Conservation (phyloP, 2,113 vertebrate species). For the Chaetura pelagica region DNA sequence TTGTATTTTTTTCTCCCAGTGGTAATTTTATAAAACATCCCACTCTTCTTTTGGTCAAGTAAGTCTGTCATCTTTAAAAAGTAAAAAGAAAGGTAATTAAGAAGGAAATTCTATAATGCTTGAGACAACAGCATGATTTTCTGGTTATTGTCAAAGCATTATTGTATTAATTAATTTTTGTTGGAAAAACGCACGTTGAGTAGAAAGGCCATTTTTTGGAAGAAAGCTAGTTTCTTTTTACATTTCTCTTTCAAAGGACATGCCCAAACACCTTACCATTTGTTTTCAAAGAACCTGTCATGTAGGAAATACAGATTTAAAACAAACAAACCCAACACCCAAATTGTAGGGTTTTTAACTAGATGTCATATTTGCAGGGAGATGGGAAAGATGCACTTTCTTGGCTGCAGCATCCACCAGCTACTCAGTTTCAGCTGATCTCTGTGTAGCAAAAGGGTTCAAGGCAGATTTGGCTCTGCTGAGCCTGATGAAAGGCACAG, state of each 20-base stretch:
- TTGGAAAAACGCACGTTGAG: not conserved
- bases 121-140: not conserved
- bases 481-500: not conserved
- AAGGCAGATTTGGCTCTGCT: not conserved
- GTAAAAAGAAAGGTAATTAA: not conserved
- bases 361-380: not conserved
- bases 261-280: not conserved
- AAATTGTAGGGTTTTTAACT: rapidly evolving
- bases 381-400: not conserved
- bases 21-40: not conserved
- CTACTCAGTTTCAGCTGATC: not conserved
- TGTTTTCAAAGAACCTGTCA: not conserved
- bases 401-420: not conserved
- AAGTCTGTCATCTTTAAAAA: not conserved
- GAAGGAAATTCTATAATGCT: not conserved
- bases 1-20: not conserved
- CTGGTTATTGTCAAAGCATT: not conserved
- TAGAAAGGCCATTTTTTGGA: not conserved
- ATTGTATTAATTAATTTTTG: not conserved
- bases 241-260: not conserved
- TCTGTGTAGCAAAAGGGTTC: not conserved
- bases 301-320: not conserved
- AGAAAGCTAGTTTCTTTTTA: not conserved
- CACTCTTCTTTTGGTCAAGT: not conserved
- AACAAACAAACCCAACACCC: not conserved